Conservation (phyloP, 2,888 invertebrate species). For the Timema podura region DNA sequence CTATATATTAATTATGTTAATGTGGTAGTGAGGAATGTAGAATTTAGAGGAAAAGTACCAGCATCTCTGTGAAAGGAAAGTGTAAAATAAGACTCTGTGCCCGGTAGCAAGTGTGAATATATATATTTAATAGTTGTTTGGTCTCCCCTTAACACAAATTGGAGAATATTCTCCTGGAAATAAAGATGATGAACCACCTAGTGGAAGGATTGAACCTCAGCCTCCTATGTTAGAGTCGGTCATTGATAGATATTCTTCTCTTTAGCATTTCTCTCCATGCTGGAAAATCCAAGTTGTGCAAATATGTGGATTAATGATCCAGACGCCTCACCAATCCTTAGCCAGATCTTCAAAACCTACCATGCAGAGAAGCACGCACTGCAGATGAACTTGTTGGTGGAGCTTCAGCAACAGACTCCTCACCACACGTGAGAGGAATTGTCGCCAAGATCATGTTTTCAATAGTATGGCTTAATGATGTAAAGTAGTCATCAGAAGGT, state of each 20-base stretch:
- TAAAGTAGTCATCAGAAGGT: too few relatives aligned
- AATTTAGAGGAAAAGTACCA: too few relatives aligned
- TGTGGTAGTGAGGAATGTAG: too few relatives aligned
- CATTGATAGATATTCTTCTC: slow-evolving; percentile 27
- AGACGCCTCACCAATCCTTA: slow-evolving; percentile 62
- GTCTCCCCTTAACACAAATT: neutral
- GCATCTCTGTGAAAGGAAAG: too few relatives aligned
- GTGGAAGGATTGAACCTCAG: neutral
- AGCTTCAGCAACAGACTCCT: slow-evolving; percentile 19
- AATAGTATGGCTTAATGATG: too few relatives aligned
- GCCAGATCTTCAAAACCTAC: slow-evolving; percentile 62
- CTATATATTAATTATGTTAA: too few relatives aligned
- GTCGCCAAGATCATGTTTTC: too few relatives aligned
- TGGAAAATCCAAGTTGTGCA: slow-evolving; percentile 60
- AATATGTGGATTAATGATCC: slow-evolving; percentile 63
- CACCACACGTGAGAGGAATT: neutral
- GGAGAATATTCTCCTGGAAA: neutral
- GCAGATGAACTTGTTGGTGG: slow-evolving; percentile 45
- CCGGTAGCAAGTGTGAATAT: too few relatives aligned
- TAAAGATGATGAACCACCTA: neutral
- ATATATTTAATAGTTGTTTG: neutral
- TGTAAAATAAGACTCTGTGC: too few relatives aligned
- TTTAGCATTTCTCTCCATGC: slow-evolving; percentile 61
- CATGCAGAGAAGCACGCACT: slow-evolving; percentile 59
- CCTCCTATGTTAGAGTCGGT: neutral